A percentile compares a stretch with the other conserved stretches of the same genome.
phyloP scores from a whole-genome alignment of 2,888 invertebrate species.

The Drosophila emarginata region DNA sequence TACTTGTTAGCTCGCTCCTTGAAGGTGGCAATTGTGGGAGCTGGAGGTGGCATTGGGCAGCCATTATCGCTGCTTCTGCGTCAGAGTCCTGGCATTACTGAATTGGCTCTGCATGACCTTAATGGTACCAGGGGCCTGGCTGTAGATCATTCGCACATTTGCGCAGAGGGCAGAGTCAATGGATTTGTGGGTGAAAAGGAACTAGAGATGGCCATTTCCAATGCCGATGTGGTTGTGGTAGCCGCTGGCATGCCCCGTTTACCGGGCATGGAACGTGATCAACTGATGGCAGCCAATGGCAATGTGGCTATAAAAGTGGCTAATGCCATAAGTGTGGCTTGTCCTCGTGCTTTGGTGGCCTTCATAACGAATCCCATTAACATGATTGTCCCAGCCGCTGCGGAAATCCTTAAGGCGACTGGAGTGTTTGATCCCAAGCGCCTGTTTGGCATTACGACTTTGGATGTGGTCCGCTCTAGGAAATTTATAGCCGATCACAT shows the following conservation, averaged over 20 bases:
- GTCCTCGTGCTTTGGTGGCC: conserved; percentile 94
- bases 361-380: conserved; percentile 99
- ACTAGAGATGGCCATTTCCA: conserved; percentile 88
- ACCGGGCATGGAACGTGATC: conserved; percentile 98
- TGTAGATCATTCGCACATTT: conserved; percentile 97
- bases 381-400: conserved; percentile 97
- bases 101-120: conserved; percentile 94
- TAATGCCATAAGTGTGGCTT: conserved; percentile 86
- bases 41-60: conserved; percentile 98
- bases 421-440: conserved; percentile 93
- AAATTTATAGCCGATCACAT: conserved; percentile 93
- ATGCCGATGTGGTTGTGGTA: conserved; percentile 92
- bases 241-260: conserved; percentile 98
- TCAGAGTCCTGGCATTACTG: conserved; percentile 90
- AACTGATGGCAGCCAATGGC: conserved; percentile 97
- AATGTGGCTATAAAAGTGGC: conserved; percentile 94
- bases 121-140: conserved; percentile 96
- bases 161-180: conserved; percentile 89
- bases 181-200: conserved; percentile 89
- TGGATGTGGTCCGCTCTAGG: conserved; percentile 96
- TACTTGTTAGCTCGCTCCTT: conserved; percentile 10
- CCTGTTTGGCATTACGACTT: conserved; percentile 96
- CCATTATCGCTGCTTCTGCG: conserved; percentile 95
- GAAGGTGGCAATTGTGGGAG: conserved; percentile 91
- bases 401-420: conserved; percentile 90